Evolutionary conservation across 2,888 invertebrate genomes (phyloP).

Genomic region (Taphrorychus bicolor): DNA sequence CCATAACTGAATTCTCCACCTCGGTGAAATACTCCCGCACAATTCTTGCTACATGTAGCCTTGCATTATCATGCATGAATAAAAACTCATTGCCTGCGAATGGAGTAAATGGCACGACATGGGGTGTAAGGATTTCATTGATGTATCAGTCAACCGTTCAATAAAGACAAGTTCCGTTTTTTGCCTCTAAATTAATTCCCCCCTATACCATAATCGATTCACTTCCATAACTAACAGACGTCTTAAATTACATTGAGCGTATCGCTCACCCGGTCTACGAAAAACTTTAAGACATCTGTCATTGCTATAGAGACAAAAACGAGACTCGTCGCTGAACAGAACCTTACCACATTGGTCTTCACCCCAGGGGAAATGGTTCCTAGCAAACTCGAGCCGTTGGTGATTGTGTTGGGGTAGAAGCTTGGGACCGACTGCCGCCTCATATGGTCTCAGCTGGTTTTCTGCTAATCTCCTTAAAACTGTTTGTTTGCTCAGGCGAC

Average conservation of each 20-base stretch:
- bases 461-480: not conserved
- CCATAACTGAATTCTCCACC: not conserved
- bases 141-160: not conserved
- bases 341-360: not conserved
- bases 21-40: too few species aligned
- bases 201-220: not conserved
- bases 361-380: too few species aligned
- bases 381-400: too few species aligned
- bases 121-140: not conserved
- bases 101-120: not conserved
- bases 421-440: too few species aligned
- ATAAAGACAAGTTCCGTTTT: not conserved
- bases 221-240: not conserved
- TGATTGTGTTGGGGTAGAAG: too few species aligned
- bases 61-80: constrained; percentile 2
- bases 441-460: not conserved
- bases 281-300: not conserved
- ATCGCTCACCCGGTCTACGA: not conserved
- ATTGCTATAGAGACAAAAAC: constrained; percentile 1
- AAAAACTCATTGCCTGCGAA: not conserved
- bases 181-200: not conserved
- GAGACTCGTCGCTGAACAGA: too few species aligned
- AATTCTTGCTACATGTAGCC: too few species aligned
- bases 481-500: not conserved
- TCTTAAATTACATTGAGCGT: not conserved